phyloP scores from a whole-genome alignment of 2,113 vertebrate species.

The Crotophaga sulcirostris region DNA sequence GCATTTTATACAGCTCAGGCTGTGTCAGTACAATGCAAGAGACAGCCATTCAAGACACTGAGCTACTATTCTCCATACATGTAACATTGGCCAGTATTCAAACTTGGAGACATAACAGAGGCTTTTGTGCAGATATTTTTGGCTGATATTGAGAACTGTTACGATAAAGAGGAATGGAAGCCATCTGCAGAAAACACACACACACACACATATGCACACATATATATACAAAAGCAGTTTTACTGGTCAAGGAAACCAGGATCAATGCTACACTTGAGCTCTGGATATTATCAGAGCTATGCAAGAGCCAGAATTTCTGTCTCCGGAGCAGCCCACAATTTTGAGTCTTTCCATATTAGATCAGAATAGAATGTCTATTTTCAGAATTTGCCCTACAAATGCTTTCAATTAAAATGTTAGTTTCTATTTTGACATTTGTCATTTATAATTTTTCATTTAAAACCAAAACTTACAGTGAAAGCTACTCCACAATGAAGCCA shows the following conservation, averaged over 20 bases:
- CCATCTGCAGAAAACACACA: slow-evolving; percentile 29
- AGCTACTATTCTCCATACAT: not conserved
- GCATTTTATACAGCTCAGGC: not conserved
- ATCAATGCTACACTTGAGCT: slow-evolving; percentile 23
- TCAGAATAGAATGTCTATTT: not conserved
- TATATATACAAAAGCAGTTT: not conserved
- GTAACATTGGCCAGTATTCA: slow-evolving; percentile 29
- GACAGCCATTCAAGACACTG: not conserved
- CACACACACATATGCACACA: not conserved
- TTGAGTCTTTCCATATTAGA: slow-evolving; percentile 20
- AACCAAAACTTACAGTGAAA: not conserved
- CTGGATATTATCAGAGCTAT: slow-evolving; percentile 34
- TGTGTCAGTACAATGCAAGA: not conserved
- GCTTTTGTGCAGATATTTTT: slow-evolving; percentile 59
- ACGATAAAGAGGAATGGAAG: slow-evolving; percentile 32
- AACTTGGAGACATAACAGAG: slow-evolving; percentile 30
- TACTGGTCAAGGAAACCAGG: not conserved
- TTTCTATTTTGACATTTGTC: slow-evolving; percentile 17
- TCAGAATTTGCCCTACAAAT: not conserved
- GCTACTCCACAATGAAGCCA: not conserved
- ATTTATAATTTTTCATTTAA: not conserved
- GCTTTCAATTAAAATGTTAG: slow-evolving; percentile 25
- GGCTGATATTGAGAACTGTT: slow-evolving; percentile 25
- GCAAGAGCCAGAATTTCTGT: slow-evolving; percentile 14
- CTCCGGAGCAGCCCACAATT: not conserved